Conservation (phyloP, 1,140 invertebrate species). For the Proctacanthus coquilletti region DNA sequence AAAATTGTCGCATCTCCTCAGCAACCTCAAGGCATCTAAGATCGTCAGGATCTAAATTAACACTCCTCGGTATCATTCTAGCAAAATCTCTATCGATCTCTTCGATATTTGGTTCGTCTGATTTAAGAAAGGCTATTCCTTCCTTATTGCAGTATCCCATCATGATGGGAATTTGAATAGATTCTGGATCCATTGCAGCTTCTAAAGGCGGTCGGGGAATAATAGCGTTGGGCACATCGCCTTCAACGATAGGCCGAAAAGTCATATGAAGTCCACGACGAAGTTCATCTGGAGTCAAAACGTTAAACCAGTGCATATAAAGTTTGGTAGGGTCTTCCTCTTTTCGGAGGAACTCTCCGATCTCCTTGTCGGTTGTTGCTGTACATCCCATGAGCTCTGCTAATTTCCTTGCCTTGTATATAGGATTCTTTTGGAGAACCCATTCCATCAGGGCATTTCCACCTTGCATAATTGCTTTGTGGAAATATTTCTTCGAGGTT, state of each 20-base stretch:
- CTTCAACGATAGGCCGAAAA: conserved; percentile 22
- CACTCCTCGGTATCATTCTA: conserved; percentile 14
- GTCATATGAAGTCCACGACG: conserved; percentile 16
- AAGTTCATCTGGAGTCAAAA: conserved; percentile 17
- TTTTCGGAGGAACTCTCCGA: conserved; percentile 17
- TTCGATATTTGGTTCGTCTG: conserved; percentile 13
- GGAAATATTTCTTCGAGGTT: conserved; percentile 25
- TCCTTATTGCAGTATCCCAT: conserved; percentile 22
- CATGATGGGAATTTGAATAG: conserved; percentile 13
- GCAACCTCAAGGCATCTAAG: conserved; percentile 10
- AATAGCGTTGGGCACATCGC: conserved; percentile 14
- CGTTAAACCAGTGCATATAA: conserved; percentile 11
- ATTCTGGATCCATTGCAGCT: conserved; percentile 12
- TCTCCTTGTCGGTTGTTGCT: conserved; percentile 6
- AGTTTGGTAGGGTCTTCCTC: conserved; percentile 8
- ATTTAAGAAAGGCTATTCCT: conserved; percentile 15
- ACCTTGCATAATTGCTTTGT: conserved; percentile 32
- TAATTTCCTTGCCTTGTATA: conserved; percentile 12
- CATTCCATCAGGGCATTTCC: conserved; percentile 24
- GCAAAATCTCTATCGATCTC: conserved; percentile 15
- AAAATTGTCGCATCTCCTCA: conserved; percentile 17
- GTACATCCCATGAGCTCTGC: conserved; percentile 11
- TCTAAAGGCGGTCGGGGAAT: conserved; percentile 13
- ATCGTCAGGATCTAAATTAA: conserved; percentile 8
- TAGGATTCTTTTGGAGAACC: conserved; percentile 10